phyloP scores from a whole-genome alignment of 2,888 invertebrate species.

The Pantelozetes paolii region DNA sequence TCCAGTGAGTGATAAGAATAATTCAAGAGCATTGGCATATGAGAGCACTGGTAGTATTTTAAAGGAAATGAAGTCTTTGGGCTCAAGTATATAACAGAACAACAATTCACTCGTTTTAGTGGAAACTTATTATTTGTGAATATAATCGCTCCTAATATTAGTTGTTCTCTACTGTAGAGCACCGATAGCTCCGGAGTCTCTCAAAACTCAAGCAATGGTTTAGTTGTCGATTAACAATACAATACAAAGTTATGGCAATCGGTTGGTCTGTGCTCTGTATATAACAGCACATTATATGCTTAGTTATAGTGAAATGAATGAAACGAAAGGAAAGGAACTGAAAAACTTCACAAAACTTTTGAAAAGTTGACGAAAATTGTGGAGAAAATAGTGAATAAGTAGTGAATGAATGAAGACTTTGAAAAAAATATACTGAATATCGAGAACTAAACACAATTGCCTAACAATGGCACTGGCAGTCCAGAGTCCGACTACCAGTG shows the following conservation, averaged over 20 bases:
- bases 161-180: no score
- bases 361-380: background rate
- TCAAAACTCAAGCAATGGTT: background rate
- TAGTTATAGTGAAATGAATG: background rate
- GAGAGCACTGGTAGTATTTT: background rate
- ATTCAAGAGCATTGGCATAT: background rate
- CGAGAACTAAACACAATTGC: background rate
- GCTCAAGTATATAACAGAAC: background rate
- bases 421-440: background rate
- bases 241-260: background rate
- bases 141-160: background rate
- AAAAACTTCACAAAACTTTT: background rate
- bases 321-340: background rate
- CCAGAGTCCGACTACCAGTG: background rate
- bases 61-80: background rate
- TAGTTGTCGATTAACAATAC: background rate
- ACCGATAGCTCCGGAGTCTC: background rate
- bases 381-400: background rate
- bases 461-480: background rate
- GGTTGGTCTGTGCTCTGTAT: background rate
- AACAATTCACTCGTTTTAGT: background rate
- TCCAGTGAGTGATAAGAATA: conserved; percentile 6
- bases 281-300: background rate
- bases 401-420: background rate
- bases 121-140: background rate